Conservation (phyloP, 2,888 invertebrate species). For the Cataglyphis altisquamis region DNA sequence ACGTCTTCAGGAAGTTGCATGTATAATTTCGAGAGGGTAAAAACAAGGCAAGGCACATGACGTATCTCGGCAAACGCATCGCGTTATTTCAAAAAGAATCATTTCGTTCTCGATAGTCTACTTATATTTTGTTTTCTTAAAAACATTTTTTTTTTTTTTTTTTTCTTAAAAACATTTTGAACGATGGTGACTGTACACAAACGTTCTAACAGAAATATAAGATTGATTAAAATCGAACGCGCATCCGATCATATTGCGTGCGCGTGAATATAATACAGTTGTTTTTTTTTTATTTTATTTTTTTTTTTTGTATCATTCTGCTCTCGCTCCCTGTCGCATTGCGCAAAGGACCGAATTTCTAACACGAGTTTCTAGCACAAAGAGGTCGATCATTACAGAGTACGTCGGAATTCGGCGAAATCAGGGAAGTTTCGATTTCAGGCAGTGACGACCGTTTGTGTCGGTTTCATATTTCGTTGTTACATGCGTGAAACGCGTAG, state of each 20-base stretch:
- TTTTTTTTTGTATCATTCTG: slow-evolving; percentile 1
- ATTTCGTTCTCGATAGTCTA: neutral
- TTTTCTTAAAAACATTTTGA: neutral
- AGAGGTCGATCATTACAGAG: slow-evolving; percentile 55
- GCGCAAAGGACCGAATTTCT: slow-evolving; percentile 45
- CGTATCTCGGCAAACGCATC: neutral
- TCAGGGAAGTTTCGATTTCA: slow-evolving; percentile 57
- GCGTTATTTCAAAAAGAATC: neutral
- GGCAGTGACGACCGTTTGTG: slow-evolving; percentile 50
- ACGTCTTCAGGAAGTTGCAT: slow-evolving; percentile 51
- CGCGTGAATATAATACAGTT: neutral
- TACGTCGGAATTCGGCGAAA: slow-evolving; percentile 47
- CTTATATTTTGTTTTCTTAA: neutral
- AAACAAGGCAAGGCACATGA: neutral
- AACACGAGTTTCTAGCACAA: slow-evolving; percentile 51
- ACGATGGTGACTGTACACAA: neutral
- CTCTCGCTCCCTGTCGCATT: slow-evolving; percentile 14
- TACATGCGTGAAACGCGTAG: slow-evolving; percentile 38
- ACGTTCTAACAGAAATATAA: neutral
- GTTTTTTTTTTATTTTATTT: neutral
- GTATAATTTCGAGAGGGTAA: slow-evolving; percentile 12
- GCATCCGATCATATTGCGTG: neutral
- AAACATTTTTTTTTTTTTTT: neutral
- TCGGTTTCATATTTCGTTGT: slow-evolving; percentile 64
- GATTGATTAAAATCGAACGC: slow-evolving; percentile 29